Evolutionary conservation across 2,888 invertebrate species (phyloP), one percentile per base, ranked within the genome.

Genomic region (Ectobius pallidus): DNA sequence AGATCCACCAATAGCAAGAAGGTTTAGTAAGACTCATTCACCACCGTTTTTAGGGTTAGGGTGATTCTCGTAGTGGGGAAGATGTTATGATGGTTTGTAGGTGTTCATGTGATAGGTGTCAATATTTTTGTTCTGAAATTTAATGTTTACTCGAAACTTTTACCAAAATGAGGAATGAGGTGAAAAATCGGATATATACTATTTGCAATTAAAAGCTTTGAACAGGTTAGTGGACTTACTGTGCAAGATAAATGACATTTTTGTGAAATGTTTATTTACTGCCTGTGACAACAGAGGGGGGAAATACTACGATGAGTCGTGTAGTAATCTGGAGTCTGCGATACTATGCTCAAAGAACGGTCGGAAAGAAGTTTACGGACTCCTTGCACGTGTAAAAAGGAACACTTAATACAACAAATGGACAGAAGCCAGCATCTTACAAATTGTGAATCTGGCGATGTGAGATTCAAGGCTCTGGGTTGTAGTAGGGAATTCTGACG

Each of bases 61-160:
- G 73, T 73, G 49, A 69, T 72, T 52, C 70, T 74, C 34, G 72
- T 58, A 70, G 69, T 69, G 65, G 73, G 70, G 67, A 70, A 71
- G 70, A 67, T 75, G 75, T 72, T 70, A 69, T 71, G 68, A 71
- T 71, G 74, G 71, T 55, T 39, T 74, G 69, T 75, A 72, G 73
- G 69, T 74, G 75, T 74, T 70, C 71, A 73, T 75, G 74, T 73
- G 71, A 73, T 75, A 69, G 71, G 55, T 73, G 73, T 74, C 73
- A 75, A 70, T 62, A 72, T 73, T 75, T 73, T 70, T 70, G 61
- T 72, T 67, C 67, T 71, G 69, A 65, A 71, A 68, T 67, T 67
- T 30, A 30, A 42, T 42, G 58, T 58, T 58, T 30, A 58, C 22
- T 58, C 32, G 30, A 30, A 58, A 58, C 25, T 58, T 30, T 58